Evolutionary conservation across 2,888 invertebrate genomes (phyloP).

Genomic region (Dynastes grantii): DNA sequence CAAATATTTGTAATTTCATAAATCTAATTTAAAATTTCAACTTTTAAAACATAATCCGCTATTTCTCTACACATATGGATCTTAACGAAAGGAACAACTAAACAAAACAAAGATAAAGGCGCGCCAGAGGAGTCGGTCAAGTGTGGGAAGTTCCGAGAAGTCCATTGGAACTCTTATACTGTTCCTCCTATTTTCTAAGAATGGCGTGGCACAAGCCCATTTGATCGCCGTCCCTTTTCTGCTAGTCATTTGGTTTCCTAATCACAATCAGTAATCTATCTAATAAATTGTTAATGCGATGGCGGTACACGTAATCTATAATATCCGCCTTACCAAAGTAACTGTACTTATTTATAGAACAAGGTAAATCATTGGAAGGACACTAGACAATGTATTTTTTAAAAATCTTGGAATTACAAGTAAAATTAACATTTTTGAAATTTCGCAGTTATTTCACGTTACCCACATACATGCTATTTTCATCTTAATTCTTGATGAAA

Average conservation of each 20-base stretch:
- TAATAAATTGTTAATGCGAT: constrained; percentile 22
- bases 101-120: constrained; percentile 36
- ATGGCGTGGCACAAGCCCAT: constrained; percentile 8
- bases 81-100: background rate
- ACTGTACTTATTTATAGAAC: background rate
- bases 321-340: background rate
- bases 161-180: constrained; percentile 14
- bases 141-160: constrained; percentile 47
- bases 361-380: background rate
- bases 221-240: constrained; percentile 6
- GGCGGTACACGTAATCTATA: background rate
- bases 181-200: constrained; percentile 35
- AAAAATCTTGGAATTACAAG: background rate
- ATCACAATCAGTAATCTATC: background rate
- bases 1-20: no score
- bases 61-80: background rate
- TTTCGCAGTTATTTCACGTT: no score
- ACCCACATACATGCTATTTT: background rate
- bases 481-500: background rate
- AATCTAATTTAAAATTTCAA: no score
- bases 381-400: background rate
- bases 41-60: no score
- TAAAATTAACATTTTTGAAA: background rate
- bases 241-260: constrained; percentile 22
- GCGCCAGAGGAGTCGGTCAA: constrained; percentile 37